phyloP scores from a whole-genome alignment of 2,888 invertebrate genomes.

The Oscheius sp. region DNA sequence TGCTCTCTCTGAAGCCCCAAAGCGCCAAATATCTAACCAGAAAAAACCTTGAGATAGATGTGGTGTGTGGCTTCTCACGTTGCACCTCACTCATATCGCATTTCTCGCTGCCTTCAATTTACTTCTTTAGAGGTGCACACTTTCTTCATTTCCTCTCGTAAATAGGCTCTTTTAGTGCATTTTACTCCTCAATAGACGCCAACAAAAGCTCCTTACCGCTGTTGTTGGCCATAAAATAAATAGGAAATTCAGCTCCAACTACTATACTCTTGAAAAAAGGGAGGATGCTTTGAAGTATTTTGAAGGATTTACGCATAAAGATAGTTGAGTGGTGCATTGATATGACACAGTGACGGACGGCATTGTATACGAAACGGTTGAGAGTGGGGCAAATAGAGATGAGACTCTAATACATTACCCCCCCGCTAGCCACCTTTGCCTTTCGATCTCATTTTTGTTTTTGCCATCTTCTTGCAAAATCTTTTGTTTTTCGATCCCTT shows the following conservation, averaged over 20 bases:
- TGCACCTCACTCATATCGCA: constrained; percentile 26
- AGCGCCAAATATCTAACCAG: not conserved
- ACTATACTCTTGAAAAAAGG: not conserved
- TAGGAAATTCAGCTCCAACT: too few relatives aligned
- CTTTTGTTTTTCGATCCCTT: too few relatives aligned
- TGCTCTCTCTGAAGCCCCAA: constrained; percentile 11
- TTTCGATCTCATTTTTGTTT: not conserved
- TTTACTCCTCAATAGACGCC: constrained; percentile 11
- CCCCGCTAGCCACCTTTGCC: not conserved
- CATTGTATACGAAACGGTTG: constrained; percentile 30
- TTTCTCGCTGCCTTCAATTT: constrained; percentile 27
- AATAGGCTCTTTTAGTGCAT: not conserved
- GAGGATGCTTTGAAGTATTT: constrained; percentile 23
- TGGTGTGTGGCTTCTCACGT: constrained; percentile 25
- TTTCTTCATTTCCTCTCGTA: not conserved
- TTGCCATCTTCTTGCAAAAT: not conserved
- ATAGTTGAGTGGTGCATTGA: constrained; percentile 24
- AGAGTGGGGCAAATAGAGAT: constrained; percentile 27
- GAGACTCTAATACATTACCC: constrained; percentile 31
- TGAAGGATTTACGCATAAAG: constrained; percentile 2
- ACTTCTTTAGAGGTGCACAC: constrained; percentile 7
- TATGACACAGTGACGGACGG: constrained; percentile 27
- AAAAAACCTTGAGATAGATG: constrained; percentile 20
- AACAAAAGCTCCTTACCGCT: constrained; percentile 9
- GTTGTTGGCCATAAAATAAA: constrained; percentile 5